Conservation (phyloP, 1,140 invertebrate species). For the Rhizoglyphus robini region DNA sequence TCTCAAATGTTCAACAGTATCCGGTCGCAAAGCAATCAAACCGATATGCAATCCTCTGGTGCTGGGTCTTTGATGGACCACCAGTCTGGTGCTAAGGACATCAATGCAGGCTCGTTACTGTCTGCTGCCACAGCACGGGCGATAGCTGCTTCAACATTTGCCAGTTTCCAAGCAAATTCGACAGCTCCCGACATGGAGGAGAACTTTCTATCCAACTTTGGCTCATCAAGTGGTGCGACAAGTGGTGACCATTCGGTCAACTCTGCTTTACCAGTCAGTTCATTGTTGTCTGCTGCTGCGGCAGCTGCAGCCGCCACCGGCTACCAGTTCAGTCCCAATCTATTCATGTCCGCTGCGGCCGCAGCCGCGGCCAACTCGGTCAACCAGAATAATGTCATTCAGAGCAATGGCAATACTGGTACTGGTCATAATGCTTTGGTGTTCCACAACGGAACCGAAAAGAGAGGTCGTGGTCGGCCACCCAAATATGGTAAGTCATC, state of each 20-base stretch:
- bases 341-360: slow-evolving; percentile 7
- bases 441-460: slow-evolving; percentile 12
- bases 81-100: neutral
- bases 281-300: neutral
- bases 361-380: neutral
- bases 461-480: slow-evolving; percentile 21
- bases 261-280: neutral
- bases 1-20: slow-evolving; percentile 10
- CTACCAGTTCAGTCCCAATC: neutral
- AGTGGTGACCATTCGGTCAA: neutral
- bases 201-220: neutral
- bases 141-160: slow-evolving; percentile 21
- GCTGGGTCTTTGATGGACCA: neutral
- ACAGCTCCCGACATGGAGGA: neutral
- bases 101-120: neutral
- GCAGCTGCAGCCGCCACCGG: neutral
- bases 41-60: neutral
- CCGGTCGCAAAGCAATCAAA: neutral
- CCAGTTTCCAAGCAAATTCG: neutral
- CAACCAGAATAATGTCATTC: neutral
- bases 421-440: neutral
- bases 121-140: slow-evolving; percentile 20
- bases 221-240: neutral
- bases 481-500: slow-evolving; percentile 19
- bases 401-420: neutral